Conservation (phyloP, 2,113 vertebrate genomes). For the Syngnathus scovelli region DNA sequence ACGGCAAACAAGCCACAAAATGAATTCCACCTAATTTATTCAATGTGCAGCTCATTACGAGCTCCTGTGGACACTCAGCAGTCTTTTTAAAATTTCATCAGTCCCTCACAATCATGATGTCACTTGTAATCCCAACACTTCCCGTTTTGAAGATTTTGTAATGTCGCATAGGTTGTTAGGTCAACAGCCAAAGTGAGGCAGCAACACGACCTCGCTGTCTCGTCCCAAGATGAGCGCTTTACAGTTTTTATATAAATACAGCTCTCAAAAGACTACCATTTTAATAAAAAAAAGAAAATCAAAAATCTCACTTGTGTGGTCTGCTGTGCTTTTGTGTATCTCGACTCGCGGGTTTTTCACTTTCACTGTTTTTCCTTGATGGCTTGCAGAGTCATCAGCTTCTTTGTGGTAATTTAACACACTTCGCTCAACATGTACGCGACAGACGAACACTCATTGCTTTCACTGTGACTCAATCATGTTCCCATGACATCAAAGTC, state of each 20-base stretch:
- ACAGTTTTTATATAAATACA: conserved; percentile 74
- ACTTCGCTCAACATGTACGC: too few species aligned
- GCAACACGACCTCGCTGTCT: conserved; percentile 50
- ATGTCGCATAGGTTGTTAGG: conserved; percentile 34
- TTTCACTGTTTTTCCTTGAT: too few species aligned
- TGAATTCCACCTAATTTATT: conserved; percentile 63
- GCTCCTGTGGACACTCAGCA: conserved; percentile 27
- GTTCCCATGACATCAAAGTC: too few species aligned
- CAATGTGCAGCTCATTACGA: conserved; percentile 24
- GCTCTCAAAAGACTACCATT: conserved; percentile 71
- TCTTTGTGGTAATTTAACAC: too few species aligned
- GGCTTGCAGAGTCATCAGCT: too few species aligned
- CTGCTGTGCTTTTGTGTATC: conserved; percentile 1
- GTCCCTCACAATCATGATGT: conserved; percentile 15
- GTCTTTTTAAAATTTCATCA: conserved; percentile 6
- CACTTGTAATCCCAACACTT: conserved; percentile 30
- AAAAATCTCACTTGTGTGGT: conserved; percentile 11
- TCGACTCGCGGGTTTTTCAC: background rate
- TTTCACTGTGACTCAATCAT: too few species aligned
- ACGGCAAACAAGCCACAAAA: background rate
- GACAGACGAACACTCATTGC: too few species aligned
- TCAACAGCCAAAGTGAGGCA: conserved; percentile 37
- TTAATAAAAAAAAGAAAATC: conserved; percentile 55
- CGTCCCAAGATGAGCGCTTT: conserved; percentile 69
- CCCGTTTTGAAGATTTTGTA: conserved; percentile 52